phyloP scores from a whole-genome alignment of 64 coral and sea anemone species.

The Montipora sp. region DNA sequence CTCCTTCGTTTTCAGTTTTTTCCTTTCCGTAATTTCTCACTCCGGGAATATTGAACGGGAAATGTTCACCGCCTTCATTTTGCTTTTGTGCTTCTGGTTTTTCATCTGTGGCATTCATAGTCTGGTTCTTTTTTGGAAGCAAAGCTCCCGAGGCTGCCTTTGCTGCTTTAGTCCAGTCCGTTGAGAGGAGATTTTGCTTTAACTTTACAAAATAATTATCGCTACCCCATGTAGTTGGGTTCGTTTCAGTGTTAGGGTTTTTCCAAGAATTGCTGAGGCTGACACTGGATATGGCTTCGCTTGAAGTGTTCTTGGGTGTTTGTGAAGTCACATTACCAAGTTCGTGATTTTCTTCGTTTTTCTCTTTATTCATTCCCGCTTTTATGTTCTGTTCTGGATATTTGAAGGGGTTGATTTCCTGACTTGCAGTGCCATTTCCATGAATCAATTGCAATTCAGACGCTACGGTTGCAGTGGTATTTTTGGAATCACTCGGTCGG shows the following conservation, averaged over 20 bases:
- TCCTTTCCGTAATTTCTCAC: slow-evolving; percentile 8
- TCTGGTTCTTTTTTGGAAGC: not conserved
- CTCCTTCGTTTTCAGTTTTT: not conserved
- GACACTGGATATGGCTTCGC: not conserved
- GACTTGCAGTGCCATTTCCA: not conserved
- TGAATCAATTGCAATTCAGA: not conserved
- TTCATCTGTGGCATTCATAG: not conserved
- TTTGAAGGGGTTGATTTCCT: not conserved
- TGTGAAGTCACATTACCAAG: not conserved
- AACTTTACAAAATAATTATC: not conserved
- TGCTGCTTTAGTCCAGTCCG: not conserved
- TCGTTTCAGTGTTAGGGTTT: not conserved
- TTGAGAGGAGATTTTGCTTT: not conserved
- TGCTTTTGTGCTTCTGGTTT: not conserved
- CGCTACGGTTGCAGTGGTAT: not conserved
- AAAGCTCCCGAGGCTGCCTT: not conserved
- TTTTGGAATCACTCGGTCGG: not conserved
- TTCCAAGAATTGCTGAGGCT: not conserved
- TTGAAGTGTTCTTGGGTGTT: not conserved
- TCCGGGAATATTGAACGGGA: slow-evolving; percentile 30
- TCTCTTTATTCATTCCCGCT: not conserved
- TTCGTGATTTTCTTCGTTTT: not conserved
- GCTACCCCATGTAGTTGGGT: too few relatives aligned
- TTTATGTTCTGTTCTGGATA: not conserved
- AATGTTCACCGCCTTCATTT: not conserved